A percentile compares a stretch with the other conserved stretches of the same genome.
These are phyloP conservation scores for Coregonus ussuriensis DNA, from an alignment of 2,797 vertebrate species.

Conservation along the genomic window DNA sequence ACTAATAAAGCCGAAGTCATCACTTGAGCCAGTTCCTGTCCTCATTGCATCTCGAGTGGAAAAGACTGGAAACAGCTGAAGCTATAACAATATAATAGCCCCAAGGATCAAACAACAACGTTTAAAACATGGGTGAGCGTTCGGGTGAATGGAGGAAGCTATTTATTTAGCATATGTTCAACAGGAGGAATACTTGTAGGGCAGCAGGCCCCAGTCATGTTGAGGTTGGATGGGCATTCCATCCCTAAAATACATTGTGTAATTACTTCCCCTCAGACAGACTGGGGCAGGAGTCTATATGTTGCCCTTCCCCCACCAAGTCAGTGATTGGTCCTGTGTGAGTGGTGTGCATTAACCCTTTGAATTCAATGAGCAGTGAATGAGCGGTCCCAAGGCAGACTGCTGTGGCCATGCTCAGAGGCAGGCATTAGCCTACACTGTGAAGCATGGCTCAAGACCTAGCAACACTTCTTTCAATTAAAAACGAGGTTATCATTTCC, in stretches of 20 bases:
- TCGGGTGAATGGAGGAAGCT: neutral
- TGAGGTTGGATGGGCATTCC: neutral
- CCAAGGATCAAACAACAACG: neutral
- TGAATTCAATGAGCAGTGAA: slow-evolving; percentile 1
- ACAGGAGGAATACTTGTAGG: neutral
- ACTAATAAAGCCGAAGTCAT: neutral
- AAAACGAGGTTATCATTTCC: neutral
- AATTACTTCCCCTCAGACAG: neutral
- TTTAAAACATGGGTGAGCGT: neutral
- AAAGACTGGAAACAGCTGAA: neutral
- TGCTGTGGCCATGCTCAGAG: neutral
- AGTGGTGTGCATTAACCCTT: neutral
- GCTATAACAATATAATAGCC: neutral
- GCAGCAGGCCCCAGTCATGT: neutral
- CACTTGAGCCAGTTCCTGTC: neutral
- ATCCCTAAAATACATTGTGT: neutral
- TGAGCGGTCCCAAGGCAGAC: neutral
- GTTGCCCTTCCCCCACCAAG: neutral
- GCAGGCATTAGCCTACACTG: neutral
- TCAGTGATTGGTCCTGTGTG: neutral
- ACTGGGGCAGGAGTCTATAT: neutral
- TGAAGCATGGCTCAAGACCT: neutral
- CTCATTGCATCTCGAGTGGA: neutral
- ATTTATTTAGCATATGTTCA: neutral
- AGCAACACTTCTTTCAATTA: neutral